Percentiles rank a stretch among this genome's conserved stretches.
Conservation (phyloP, 1,140 invertebrate species). For the Zaprionus davidi region DNA sequence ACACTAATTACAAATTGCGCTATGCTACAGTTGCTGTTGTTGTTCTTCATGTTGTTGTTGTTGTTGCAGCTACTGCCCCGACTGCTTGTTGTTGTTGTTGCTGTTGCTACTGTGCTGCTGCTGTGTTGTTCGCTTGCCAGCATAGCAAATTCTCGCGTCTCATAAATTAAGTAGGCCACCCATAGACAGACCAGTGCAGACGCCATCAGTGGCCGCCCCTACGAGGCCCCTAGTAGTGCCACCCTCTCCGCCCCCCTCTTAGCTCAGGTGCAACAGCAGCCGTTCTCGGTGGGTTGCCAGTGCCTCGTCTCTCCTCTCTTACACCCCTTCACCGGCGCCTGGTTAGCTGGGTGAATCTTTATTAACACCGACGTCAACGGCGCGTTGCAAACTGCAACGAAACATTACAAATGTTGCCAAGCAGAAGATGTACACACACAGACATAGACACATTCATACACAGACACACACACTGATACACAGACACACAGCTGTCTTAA, state of each 20-base stretch:
- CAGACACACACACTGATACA: no score
- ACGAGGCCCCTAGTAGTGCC: not conserved
- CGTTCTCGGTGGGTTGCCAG: constrained; percentile 57
- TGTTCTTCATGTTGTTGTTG: not conserved
- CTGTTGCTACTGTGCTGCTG: constrained; percentile 8
- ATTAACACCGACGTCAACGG: constrained; percentile 79
- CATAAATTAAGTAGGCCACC: constrained; percentile 81
- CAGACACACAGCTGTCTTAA: constrained; percentile 61
- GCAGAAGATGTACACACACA: constrained; percentile 50
- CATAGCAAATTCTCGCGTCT: constrained; percentile 77
- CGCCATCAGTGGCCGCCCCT: constrained; percentile 26
- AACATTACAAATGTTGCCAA: constrained; percentile 78
- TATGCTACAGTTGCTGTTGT: constrained; percentile 40
- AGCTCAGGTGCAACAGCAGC: constrained; percentile 41
- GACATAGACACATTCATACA: constrained; percentile 25
- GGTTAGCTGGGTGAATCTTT: constrained; percentile 64
- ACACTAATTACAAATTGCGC: constrained; percentile 79
- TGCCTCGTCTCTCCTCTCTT: not conserved
- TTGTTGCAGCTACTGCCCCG: not conserved
- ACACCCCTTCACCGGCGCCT: constrained; percentile 11
- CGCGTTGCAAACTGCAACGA: constrained; percentile 64
- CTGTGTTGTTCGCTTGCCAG: constrained; percentile 35
- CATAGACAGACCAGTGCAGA: constrained; percentile 67
- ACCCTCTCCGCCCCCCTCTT: not conserved
- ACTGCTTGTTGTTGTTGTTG: constrained; percentile 7